Conservation (phyloP, 2,888 invertebrate species). For the Drosophila engyochracea region DNA sequence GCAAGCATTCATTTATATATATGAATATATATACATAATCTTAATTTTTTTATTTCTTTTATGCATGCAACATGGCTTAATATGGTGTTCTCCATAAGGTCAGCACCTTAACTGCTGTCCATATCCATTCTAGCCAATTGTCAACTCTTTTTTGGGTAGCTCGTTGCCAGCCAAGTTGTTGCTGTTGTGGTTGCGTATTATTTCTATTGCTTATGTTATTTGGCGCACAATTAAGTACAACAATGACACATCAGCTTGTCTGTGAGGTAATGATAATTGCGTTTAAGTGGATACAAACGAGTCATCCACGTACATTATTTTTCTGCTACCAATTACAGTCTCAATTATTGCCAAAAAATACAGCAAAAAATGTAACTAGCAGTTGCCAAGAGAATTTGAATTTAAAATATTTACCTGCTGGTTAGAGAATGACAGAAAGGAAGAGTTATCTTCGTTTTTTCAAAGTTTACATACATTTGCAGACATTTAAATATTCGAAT, state of each 20-base stretch:
- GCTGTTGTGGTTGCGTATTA: constrained; percentile 36
- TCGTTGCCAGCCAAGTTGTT: constrained; percentile 48
- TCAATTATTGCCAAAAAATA: constrained; percentile 17
- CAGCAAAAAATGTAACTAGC: background rate
- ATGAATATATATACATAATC: constrained; percentile 2
- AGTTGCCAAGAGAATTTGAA: background rate
- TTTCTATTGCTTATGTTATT: constrained; percentile 39
- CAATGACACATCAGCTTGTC: constrained; percentile 58
- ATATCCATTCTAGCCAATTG: constrained; percentile 40
- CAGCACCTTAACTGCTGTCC: constrained; percentile 52
- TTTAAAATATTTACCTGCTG: background rate
- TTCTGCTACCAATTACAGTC: constrained; percentile 20
- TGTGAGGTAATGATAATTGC: constrained; percentile 64
- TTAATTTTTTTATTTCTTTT: constrained; percentile 12
- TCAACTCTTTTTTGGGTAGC: constrained; percentile 60
- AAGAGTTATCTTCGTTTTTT: background rate
- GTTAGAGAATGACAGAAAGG: background rate
- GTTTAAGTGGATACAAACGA: constrained; percentile 39
- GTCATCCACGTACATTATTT: constrained; percentile 11
- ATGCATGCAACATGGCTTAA: constrained; percentile 35
- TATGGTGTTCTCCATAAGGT: constrained; percentile 52
- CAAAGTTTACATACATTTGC: background rate
- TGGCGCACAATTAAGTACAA: constrained; percentile 55
- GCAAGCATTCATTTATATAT: background rate
- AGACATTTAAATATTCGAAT: background rate